Evolutionary conservation across 2,113 vertebrate species (phyloP).

Genomic region (Numenius arquata): DNA sequence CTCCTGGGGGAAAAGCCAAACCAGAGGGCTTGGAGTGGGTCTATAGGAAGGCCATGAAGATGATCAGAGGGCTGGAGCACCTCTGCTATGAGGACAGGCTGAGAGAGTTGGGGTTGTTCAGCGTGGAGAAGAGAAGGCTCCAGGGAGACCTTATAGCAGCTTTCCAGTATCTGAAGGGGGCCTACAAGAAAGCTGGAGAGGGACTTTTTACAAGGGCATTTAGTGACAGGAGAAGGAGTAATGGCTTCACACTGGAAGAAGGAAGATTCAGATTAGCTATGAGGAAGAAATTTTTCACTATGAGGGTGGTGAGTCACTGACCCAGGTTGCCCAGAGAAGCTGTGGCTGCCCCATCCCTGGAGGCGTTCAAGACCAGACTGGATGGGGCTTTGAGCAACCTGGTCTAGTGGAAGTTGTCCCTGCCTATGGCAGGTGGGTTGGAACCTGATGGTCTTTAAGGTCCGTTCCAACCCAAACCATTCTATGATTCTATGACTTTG

Average conservation of each 20-base stretch:
- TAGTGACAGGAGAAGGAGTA: not conserved
- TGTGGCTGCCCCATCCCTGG: not conserved
- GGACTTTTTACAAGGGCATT: not conserved
- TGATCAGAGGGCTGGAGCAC: not conserved
- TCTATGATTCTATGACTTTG: not conserved
- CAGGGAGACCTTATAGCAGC: not conserved
- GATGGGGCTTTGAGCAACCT: not conserved
- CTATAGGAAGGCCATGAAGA: not conserved
- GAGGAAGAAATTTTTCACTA: not conserved
- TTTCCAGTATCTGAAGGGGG: not conserved
- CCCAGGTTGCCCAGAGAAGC: not conserved
- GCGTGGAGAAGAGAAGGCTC: not conserved
- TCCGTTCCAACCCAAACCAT: not conserved
- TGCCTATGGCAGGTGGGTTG: not conserved
- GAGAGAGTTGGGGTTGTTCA: not conserved
- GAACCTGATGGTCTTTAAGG: not conserved
- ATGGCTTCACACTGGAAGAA: not conserved
- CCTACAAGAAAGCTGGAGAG: not conserved
- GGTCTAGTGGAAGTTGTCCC: not conserved
- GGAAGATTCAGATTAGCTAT: not conserved
- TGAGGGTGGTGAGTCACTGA: not conserved
- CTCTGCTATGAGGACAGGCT: not conserved
- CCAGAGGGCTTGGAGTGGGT: not conserved
- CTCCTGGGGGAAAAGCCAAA: not conserved
- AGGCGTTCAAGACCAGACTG: not conserved